Percentiles rank a stretch among this genome's conserved stretches.
Conservation (phyloP, 2,797 vertebrate species). For the Sebastes itinus region DNA sequence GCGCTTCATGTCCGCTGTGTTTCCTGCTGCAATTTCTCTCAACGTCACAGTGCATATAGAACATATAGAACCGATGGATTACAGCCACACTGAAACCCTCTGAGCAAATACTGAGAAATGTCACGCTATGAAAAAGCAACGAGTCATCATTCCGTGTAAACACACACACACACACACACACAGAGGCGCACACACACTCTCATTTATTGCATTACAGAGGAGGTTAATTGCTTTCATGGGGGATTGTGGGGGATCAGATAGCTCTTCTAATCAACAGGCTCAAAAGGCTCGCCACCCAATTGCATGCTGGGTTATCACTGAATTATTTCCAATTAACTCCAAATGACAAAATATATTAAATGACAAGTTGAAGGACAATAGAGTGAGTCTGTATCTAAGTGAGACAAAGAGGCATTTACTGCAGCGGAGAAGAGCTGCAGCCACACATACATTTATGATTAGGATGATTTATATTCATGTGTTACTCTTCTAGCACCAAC, state of each 20-base stretch:
- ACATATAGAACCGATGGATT: too few relatives aligned
- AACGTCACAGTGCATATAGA: too few relatives aligned
- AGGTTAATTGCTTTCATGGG: not conserved
- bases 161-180: not conserved
- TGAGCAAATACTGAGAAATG: too few relatives aligned
- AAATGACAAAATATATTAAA: not conserved
- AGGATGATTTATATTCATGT: not conserved
- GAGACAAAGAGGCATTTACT: not conserved
- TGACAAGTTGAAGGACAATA: not conserved
- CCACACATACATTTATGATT: not conserved
- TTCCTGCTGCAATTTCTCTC: too few relatives aligned
- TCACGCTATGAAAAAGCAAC: too few relatives aligned
- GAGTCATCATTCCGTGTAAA: too few relatives aligned
- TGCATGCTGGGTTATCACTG: constrained; percentile 1
- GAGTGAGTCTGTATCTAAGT: not conserved
- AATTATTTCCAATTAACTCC: not conserved
- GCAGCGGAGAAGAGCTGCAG: not conserved
- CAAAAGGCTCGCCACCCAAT: not conserved
- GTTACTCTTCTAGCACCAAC: too few relatives aligned
- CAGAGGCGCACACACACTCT: not conserved
- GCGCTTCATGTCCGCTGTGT: too few relatives aligned
- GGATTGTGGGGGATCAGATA: not conserved
- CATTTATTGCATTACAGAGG: not conserved
- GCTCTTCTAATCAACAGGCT: not conserved
- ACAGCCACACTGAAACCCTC: too few relatives aligned